A percentile compares a stretch with the other conserved stretches of the same genome.
Evolutionary conservation across 2,113 vertebrate species (phyloP).

Genomic region (Otolemur garnettii): DNA sequence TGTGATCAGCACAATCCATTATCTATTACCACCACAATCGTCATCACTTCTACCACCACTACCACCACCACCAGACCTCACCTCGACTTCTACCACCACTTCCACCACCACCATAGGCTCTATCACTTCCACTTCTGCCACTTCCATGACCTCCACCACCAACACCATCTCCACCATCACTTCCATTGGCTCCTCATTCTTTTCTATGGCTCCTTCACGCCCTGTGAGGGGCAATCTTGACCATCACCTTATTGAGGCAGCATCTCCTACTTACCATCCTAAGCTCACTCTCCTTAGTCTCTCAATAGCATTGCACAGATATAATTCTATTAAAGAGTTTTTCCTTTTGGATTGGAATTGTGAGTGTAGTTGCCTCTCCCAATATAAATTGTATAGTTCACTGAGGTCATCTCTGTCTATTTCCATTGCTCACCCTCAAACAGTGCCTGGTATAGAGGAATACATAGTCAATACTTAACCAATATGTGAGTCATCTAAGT

Average conservation of each 20-base stretch:
- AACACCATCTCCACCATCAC: not conserved
- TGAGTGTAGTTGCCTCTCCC: not conserved
- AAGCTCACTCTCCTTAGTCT: not conserved
- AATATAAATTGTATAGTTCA: not conserved
- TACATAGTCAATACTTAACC: not conserved
- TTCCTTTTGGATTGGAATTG: not conserved
- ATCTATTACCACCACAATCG: not conserved
- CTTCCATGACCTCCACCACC: rapidly evolving
- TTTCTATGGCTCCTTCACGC: not conserved
- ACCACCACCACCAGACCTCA: no score
- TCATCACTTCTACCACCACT: rapidly evolving
- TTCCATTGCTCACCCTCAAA: not conserved
- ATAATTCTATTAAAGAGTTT: not conserved
- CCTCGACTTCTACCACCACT: no score
- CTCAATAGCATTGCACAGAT: not conserved
- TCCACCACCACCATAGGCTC: not conserved
- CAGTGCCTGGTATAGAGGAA: not conserved
- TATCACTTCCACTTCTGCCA: no score
- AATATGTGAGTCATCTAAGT: not conserved
- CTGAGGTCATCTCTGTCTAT: not conserved
- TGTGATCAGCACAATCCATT: not conserved
- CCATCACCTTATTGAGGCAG: not conserved
- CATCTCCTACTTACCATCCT: not conserved
- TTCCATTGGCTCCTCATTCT: no score
- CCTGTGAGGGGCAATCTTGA: not conserved